Base-by-base conservation (phyloP, 2,113 vertebrate genomes). In the Oryzias javanicus region DNA sequence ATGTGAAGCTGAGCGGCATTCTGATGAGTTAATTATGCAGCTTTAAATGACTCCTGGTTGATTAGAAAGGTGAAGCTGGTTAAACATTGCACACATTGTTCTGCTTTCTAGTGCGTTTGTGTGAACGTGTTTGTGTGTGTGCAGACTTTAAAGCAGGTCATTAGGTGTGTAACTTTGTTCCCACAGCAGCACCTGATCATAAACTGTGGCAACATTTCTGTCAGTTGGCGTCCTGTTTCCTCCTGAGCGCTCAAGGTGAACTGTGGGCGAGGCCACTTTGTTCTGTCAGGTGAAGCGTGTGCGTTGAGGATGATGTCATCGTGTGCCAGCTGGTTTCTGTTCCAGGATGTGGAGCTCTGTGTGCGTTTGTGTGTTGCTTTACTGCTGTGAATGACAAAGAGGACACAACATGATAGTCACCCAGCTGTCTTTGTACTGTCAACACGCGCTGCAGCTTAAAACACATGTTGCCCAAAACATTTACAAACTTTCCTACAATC, bases 151-250 rank as follows among this genome's bases (percentile, higher is more conserved):
- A 35, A 35, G 16, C 3, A 16, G 1, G 44, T 49, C 46, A 78
- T 75, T 7, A 25, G 41, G 55, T 8, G 20, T 81, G 80, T 86
- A 85, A 61, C 55, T 60, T 55, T 80, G 84, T 72, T 75, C 64
- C 81, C 75, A 77, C 13, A 0, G 14, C 3, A 0, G 15, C 51
- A 5, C 29, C 51, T 58, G 73, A 63, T 67, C 60, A 35, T 35
- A 35, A 35, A 35, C 35, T 35, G 35, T 35, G 8, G 35, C 10
- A 35, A 46, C 4, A 3, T 16, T 45, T 19, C 6, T 53, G 0
- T 62, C 16, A 64, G 44, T 6, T 45, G 14, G 6, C 49, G 40
- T 17, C 14, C 45, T n/a, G 29, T 82, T 82, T 74, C 51, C 60
- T 52, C 44, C 50, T 4, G 49, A 8, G 55, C 22, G 47, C 24